These are phyloP conservation scores for Myopa testacea DNA, from an alignment of 2,888 invertebrate genomes.

Conservation along the genomic window DNA sequence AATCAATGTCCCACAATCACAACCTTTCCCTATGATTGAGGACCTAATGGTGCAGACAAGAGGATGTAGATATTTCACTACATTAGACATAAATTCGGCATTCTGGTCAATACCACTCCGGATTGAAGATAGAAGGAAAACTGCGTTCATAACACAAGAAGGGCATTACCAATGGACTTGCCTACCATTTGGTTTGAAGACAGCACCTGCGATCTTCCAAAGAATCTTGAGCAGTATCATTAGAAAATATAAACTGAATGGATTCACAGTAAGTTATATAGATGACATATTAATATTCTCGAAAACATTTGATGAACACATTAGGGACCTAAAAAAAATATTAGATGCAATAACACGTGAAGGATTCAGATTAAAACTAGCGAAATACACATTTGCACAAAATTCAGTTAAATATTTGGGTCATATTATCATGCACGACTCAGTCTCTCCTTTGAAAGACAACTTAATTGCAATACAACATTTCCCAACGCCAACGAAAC, in stretches of 20 bases:
- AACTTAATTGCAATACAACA: conserved; percentile 45
- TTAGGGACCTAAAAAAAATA: conserved; percentile 39
- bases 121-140: conserved; percentile 46
- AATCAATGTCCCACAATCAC: conserved; percentile 42
- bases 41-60: conserved; percentile 34
- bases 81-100: conserved; percentile 46
- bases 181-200: conserved; percentile 43
- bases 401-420: conserved; percentile 46
- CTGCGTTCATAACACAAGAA: conserved; percentile 48
- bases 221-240: conserved; percentile 47
- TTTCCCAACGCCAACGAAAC: conserved; percentile 45
- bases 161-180: conserved; percentile 50
- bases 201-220: conserved; percentile 41
- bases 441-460: conserved; percentile 41
- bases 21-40: conserved; percentile 42
- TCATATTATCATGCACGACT: conserved; percentile 46
- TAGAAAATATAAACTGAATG: conserved; percentile 46
- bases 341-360: conserved; percentile 46
- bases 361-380: conserved; percentile 47
- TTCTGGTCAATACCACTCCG: conserved; percentile 46
- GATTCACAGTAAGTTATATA: conserved; percentile 47
- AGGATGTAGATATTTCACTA: conserved; percentile 37
- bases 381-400: conserved; percentile 42
- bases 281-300: conserved; percentile 49
- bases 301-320: conserved; percentile 43